Evolutionary conservation across 2,797 vertebrate genomes (phyloP).

Genomic region (Eutrigla gurnardus): DNA sequence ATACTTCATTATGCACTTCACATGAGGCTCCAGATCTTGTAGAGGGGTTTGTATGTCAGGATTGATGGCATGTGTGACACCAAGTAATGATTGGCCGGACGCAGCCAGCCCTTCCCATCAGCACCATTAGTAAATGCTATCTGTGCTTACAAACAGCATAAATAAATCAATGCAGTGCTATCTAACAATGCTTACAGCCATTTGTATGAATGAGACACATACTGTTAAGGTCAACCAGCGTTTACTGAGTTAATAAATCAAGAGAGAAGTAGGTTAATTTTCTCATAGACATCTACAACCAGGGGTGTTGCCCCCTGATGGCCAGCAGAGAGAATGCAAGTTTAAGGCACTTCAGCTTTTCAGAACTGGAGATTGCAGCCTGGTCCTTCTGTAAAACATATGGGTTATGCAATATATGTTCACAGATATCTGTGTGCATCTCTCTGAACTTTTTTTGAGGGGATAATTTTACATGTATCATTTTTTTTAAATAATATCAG

Average conservation of each 20-base stretch:
- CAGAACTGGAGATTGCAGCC: too few species aligned
- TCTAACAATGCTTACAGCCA: conserved; percentile 39
- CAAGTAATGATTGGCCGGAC: conserved; percentile 57
- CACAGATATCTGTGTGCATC: not conserved
- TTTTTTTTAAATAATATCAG: not conserved
- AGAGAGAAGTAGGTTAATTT: too few species aligned
- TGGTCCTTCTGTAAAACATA: too few species aligned
- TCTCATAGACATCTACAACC: too few species aligned
- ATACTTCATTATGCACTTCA: conserved; percentile 27
- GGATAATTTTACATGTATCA: too few species aligned
- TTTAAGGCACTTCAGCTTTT: too few species aligned
- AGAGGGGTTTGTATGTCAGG: conserved; percentile 30
- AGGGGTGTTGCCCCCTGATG: too few species aligned
- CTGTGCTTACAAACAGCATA: conserved; percentile 34
- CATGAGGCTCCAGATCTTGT: conserved; percentile 16
- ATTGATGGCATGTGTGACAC: conserved; percentile 51
- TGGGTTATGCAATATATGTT: too few species aligned
- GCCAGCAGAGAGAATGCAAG: too few species aligned
- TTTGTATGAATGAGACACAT: conserved; percentile 33
- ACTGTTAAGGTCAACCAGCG: conserved; percentile 47
- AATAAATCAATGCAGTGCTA: conserved; percentile 52
- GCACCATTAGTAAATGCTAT: conserved; percentile 37
- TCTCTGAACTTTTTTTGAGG: not conserved
- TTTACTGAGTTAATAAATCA: too few species aligned
- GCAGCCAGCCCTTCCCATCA: conserved; percentile 23